Base-by-base conservation (phyloP, 2,113 vertebrate species). In the Mystacornis crossleyi region DNA sequence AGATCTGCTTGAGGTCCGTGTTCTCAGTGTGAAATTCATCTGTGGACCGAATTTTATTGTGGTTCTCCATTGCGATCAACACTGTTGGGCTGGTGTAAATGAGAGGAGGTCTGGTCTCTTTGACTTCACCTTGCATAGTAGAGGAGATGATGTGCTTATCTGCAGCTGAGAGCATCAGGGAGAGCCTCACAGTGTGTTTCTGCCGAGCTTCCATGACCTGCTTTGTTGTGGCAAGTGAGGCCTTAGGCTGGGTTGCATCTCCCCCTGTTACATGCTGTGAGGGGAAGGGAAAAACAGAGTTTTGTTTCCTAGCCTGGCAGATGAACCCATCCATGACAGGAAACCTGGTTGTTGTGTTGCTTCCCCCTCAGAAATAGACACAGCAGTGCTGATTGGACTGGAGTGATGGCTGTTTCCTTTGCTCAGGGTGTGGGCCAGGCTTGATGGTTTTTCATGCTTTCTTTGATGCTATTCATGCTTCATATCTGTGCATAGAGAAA, bases 391-490 rank as follows among this genome's bases (percentile, higher is more conserved):
- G 75, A 45, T 96, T 90, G 74, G 82, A 81, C 82, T 86, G 66
- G 54, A 86, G 0, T 33, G 64, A 89, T 84, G 48, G 67, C 60
- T 80, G n/a, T 92, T 93, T 89, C 62, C 60, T 92, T 90, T 3
- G 1, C 83, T 81, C 64, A 81, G 94, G 89, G 83, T 89, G 77
- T 6, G 2, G 86, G 91, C 93, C 82, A 95, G 75, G 51, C 72
- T 67, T 67, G 57, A 64, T 81, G 81, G 42, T 88, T 96, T 96
- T 95, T 80, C 87, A 45, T 86, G 72, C 80, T 36, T 51, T 33
- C 77, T 90, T 93, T 92, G 86, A 90, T 93, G 75, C 80, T 92
- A 83, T 96, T 97, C 94, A 84, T 78, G 45, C 89, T 89, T 74
- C 69, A 17, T 94, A 94, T 95, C 85, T 86, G 75, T n/a, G 24